These are phyloP conservation scores for Pseudolycoriella hygida DNA, from an alignment of 2,888 invertebrate genomes.

Conservation along the genomic window DNA sequence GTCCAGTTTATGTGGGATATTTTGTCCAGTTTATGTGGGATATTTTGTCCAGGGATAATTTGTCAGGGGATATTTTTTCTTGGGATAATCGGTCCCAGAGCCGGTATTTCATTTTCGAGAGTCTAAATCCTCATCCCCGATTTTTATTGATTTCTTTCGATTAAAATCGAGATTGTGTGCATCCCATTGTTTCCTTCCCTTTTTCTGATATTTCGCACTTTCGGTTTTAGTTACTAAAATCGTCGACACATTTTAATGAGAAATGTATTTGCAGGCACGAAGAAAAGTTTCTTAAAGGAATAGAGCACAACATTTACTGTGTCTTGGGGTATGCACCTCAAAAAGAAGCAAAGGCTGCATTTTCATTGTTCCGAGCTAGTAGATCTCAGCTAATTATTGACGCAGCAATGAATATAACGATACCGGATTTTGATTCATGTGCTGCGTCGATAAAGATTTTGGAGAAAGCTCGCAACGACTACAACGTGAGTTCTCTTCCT, in stretches of 20 bases:
- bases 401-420: constrained; percentile 50
- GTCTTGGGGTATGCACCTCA: constrained; percentile 38
- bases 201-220: no score
- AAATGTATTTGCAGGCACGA: constrained; percentile 19
- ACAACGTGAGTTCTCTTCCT: constrained; percentile 37
- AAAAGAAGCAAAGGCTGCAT: constrained; percentile 37
- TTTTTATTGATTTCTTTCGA: no score
- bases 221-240: no score
- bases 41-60: no score
- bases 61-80: no score
- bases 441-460: constrained; percentile 42
- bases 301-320: constrained; percentile 34
- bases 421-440: constrained; percentile 58
- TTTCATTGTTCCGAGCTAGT: constrained; percentile 44
- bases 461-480: constrained; percentile 49
- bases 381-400: constrained; percentile 48
- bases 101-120: no score
- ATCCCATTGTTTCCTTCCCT: no score
- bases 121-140: no score
- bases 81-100: no score
- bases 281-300: constrained; percentile 30
- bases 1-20: no score
- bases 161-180: no score
- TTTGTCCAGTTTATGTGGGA: no score
- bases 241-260: background rate